Evolutionary conservation across 30 jellyfish, hydroid and myxozoan genomes (phyloP).

Genomic region (Catostylus mosaicus): DNA sequence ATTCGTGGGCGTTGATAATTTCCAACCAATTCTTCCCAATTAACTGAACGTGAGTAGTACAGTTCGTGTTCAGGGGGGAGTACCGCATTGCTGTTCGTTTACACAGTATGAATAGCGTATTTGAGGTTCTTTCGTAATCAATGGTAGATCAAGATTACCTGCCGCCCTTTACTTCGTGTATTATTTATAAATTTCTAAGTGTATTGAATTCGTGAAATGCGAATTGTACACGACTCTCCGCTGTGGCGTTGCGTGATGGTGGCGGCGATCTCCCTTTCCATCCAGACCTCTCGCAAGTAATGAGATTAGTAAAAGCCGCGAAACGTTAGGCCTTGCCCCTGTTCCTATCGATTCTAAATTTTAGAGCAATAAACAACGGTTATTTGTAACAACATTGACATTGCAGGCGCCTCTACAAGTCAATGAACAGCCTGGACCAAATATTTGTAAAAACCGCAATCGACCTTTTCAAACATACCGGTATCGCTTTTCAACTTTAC

Average conservation of each 20-base stretch:
- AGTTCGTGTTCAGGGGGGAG: not conserved
- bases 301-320: not conserved
- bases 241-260: slow-evolving; percentile 7
- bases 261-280: not conserved
- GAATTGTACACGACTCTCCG: slow-evolving; percentile 1
- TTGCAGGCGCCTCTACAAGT: slow-evolving; percentile 48
- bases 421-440: slow-evolving; percentile 33
- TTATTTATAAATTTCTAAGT: slow-evolving; percentile 11
- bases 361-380: not conserved
- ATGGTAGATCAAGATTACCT: slow-evolving; percentile 11
- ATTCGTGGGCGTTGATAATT: not conserved
- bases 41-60: not conserved
- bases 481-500: slow-evolving; percentile 28
- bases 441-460: slow-evolving; percentile 62
- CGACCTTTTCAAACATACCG: slow-evolving; percentile 48
- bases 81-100: not conserved
- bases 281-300: not conserved
- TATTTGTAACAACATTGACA: slow-evolving; percentile 22
- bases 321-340: not conserved
- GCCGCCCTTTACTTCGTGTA: slow-evolving; percentile 34
- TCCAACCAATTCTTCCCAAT: not conserved
- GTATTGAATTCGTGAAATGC: not conserved
- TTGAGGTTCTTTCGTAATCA: slow-evolving; percentile 1
- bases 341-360: not conserved
- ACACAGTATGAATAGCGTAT: not conserved